These are phyloP conservation scores for Poecilia velifera DNA, from an alignment of 2,797 vertebrate genomes.

Conservation along the genomic window DNA sequence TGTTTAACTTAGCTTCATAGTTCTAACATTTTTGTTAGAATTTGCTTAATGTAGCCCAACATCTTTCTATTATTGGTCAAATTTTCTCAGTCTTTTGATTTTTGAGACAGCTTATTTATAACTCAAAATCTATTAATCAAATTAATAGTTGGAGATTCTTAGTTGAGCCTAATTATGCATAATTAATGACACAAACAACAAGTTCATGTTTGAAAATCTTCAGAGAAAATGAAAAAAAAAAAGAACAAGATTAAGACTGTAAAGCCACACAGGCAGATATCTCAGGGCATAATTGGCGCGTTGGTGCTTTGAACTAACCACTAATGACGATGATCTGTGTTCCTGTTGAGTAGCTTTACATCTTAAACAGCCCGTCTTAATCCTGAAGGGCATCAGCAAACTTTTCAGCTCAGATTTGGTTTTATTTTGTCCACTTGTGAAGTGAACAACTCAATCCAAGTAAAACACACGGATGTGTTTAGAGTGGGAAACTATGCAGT, in stretches of 20 bases:
- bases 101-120: background rate
- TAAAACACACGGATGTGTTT: no score
- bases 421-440: background rate
- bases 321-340: conserved; percentile 23
- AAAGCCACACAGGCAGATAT: background rate
- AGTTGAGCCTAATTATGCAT: conserved; percentile 32
- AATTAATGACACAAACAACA: conserved; percentile 19
- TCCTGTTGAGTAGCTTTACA: background rate
- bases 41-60: background rate
- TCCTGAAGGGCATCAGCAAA: background rate
- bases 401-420: background rate
- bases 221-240: background rate
- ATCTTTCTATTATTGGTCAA: background rate
- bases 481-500: no score
- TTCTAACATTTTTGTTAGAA: background rate
- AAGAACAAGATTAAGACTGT: conserved; percentile 5
- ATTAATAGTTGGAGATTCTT: conserved; percentile 19
- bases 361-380: background rate
- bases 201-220: conserved; percentile 11
- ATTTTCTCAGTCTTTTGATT: background rate
- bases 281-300: conserved; percentile 11
- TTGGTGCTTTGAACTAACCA: conserved; percentile 19
- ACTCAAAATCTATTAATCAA: background rate
- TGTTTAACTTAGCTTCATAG: background rate
- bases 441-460: background rate